Percentiles rank a stretch among this genome's conserved stretches.
phyloP scores from a whole-genome alignment of 2,113 vertebrate species.

The Merops nubicus region DNA sequence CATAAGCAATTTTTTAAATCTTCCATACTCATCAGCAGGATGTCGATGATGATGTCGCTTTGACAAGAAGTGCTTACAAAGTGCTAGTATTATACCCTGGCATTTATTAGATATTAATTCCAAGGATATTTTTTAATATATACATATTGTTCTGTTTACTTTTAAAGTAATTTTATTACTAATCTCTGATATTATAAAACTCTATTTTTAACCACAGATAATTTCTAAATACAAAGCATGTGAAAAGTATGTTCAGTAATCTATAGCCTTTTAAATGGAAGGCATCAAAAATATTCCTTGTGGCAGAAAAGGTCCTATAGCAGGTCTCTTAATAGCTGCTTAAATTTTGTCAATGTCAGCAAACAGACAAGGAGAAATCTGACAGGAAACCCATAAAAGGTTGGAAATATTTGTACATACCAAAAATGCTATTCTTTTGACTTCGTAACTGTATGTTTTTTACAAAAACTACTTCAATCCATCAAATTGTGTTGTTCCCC shows the following conservation, averaged over 20 bases:
- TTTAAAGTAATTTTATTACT: conserved; percentile 74
- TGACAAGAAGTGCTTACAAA: conserved; percentile 75
- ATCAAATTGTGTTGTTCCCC: background rate
- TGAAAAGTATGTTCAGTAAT: conserved; percentile 75
- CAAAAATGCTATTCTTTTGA: conserved; percentile 21
- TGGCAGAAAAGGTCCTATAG: conserved; percentile 62
- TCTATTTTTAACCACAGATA: conserved; percentile 72
- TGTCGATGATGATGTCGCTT: conserved; percentile 11
- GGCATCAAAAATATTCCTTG: conserved; percentile 71
- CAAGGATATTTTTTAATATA: conserved; percentile 73
- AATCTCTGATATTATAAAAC: conserved; percentile 75
- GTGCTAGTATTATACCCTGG: conserved; percentile 76
- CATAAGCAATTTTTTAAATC: background rate
- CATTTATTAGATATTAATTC: conserved; percentile 72
- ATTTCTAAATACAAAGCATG: conserved; percentile 73
- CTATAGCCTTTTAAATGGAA: conserved; percentile 73
- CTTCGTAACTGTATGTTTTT: background rate
- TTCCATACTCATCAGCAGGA: conserved; percentile 51
- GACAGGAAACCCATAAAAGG: conserved; percentile 26
- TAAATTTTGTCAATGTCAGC: conserved; percentile 8
- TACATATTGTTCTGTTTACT: conserved; percentile 67
- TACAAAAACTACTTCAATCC: conserved; percentile 21
- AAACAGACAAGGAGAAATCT: conserved; percentile 34
- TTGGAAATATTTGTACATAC: conserved; percentile 56
- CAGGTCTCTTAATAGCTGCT: conserved; percentile 51